phyloP scores from a whole-genome alignment of 2,888 invertebrate genomes.

The Plagiodera versicolora region DNA sequence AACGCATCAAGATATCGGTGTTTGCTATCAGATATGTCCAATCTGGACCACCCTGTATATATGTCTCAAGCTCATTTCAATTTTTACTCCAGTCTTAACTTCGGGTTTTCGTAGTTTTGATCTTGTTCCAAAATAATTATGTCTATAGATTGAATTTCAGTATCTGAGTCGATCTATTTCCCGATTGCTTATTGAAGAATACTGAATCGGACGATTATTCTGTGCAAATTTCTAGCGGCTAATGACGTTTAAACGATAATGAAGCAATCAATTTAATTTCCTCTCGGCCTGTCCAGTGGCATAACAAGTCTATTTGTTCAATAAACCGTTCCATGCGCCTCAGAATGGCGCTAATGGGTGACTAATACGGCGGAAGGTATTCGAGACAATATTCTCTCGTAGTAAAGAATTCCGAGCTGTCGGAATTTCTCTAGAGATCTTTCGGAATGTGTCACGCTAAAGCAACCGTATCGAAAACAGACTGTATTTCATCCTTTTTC shows the following conservation, averaged over 20 bases:
- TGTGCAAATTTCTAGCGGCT: slow-evolving; percentile 12
- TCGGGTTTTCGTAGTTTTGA: too few species aligned
- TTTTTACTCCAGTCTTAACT: too few species aligned
- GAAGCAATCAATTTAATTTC: slow-evolving; percentile 14
- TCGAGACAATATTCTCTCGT: neutral
- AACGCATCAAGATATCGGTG: too few species aligned
- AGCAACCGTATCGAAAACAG: too few species aligned
- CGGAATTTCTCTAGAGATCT: neutral
- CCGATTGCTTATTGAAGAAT: neutral
- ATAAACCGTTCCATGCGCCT: neutral
- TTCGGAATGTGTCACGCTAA: neutral
- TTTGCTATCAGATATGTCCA: too few species aligned
- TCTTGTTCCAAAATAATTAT: too few species aligned
- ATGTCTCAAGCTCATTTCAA: too few species aligned
- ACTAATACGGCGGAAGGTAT: neutral
- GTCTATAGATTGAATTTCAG: too few species aligned
- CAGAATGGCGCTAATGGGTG: neutral
- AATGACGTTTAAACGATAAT: slow-evolving; percentile 17
- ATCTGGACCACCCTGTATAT: too few species aligned
- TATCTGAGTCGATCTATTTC: too few species aligned
- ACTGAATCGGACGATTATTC: slow-evolving; percentile 6
- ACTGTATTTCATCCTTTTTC: too few species aligned
- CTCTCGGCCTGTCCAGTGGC: neutral
- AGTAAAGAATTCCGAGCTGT: neutral
- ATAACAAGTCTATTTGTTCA: neutral